Percentiles rank a stretch among this genome's conserved stretches.
phyloP scores from a whole-genome alignment of 2,113 vertebrate genomes.

The Carollia perspicillata region DNA sequence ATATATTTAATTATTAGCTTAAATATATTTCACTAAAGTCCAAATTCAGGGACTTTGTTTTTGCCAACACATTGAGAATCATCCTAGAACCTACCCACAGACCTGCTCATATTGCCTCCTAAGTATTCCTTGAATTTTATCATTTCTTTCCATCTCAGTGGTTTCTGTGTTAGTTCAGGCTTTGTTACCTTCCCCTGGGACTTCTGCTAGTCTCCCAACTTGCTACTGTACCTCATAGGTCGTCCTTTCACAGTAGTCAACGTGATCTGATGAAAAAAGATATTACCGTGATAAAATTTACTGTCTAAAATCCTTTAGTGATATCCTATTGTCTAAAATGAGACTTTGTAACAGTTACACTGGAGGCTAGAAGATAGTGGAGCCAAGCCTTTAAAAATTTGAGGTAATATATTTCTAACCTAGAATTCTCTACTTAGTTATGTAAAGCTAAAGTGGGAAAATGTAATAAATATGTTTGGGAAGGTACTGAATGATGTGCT shows the following conservation, averaged over 20 bases:
- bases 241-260: background rate
- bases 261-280: background rate
- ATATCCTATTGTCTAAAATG: background rate
- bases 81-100: background rate
- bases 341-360: background rate
- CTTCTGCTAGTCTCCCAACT: background rate
- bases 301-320: background rate
- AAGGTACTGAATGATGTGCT: background rate
- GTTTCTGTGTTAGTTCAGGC: background rate
- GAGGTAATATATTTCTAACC: background rate
- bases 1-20: background rate
- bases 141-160: background rate
- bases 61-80: background rate
- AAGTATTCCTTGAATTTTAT: constrained; percentile 11
- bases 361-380: background rate
- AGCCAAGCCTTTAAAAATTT: background rate
- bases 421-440: background rate
- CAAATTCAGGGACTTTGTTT: background rate
- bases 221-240: background rate
- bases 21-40: too few relatives aligned
- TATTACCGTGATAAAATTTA: background rate
- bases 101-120: background rate
- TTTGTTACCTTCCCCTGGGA: background rate
- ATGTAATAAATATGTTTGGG: background rate
- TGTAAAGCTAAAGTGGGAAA: background rate